Base-by-base conservation (phyloP, 2,113 vertebrate species). In the Platichthys flesus region DNA sequence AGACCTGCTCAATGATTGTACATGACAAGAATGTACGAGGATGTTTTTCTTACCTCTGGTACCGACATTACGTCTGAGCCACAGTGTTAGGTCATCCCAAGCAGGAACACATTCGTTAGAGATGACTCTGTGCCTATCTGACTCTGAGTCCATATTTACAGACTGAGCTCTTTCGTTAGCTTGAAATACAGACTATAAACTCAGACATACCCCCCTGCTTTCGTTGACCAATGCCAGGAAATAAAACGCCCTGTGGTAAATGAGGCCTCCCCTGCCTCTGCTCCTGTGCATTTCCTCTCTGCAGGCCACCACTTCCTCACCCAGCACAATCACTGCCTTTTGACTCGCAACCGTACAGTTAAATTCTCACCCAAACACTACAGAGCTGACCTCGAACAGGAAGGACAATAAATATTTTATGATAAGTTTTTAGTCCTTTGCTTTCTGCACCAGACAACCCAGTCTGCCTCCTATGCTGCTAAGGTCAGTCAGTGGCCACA, bases 241-340 rank as follows among this genome's bases (percentile, higher is more conserved):
- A 90, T 86, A 87, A 90, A 91, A 92, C 88, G 88, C 90, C 91
- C 91, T 71, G 64, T 71, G 70, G 71, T 85, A 76, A 90, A 86
- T 70, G 56, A 85, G 74, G 67, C 64, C 76, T 60, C 57, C 84
- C 75, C 80, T 63, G 84, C 82, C 78, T 71, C 78, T 28, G 58
- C 83, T 79, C 72, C 76, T 18, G 64, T 83, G 83, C 85, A 86
- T 85, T 85, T 87, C 87, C 91, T 91, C 71, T 78, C 81, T 52
- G 80, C 63, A 72, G 84, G 71, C 83, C 67, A 23, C 16, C 71
- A 76, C 81, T 92, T 90, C 90, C 85, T 89, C 74, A 15, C 56
- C 31, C 52, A 70, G 69, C 66, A 88, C 79, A 90, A 89, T 86
- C 72, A 51, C 73, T 58, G 78, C 55, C 37, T 78, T 45, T 64